These are phyloP conservation scores for Camponotus floridanus DNA, from an alignment of 1,140 invertebrate species.

Conservation along the genomic window DNA sequence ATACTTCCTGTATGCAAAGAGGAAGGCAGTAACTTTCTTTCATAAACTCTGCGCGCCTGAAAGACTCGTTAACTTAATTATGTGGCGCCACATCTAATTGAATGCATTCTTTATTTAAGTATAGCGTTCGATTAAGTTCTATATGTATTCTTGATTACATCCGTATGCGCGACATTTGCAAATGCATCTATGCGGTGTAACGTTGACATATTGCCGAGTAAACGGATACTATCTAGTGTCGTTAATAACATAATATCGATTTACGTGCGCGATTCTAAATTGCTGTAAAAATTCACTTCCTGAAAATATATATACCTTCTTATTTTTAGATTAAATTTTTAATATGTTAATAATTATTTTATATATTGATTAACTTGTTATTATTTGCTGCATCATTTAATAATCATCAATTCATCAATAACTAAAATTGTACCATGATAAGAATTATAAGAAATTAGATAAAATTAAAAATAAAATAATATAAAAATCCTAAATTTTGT, in stretches of 20 bases:
- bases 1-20: neutral
- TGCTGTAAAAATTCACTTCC: neutral
- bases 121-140: neutral
- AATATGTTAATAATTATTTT: neutral
- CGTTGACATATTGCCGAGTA: neutral
- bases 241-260: constrained; percentile 22
- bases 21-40: neutral
- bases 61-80: constrained; percentile 32
- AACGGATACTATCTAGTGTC: neutral
- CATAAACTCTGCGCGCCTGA: neutral
- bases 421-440: neutral
- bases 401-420: constrained; percentile 12
- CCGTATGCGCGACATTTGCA: neutral
- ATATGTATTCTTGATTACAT: neutral
- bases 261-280: neutral
- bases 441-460: too few relatives aligned
- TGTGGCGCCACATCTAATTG: neutral
- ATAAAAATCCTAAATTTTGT: too few relatives aligned
- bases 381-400: neutral
- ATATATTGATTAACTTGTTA: neutral
- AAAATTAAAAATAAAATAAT: too few relatives aligned
- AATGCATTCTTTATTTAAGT: neutral
- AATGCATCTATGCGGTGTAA: neutral
- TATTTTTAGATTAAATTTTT: neutral
- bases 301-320: too few relatives aligned